Conservation (phyloP, 2,113 vertebrate species). For the Perca flavescens region DNA sequence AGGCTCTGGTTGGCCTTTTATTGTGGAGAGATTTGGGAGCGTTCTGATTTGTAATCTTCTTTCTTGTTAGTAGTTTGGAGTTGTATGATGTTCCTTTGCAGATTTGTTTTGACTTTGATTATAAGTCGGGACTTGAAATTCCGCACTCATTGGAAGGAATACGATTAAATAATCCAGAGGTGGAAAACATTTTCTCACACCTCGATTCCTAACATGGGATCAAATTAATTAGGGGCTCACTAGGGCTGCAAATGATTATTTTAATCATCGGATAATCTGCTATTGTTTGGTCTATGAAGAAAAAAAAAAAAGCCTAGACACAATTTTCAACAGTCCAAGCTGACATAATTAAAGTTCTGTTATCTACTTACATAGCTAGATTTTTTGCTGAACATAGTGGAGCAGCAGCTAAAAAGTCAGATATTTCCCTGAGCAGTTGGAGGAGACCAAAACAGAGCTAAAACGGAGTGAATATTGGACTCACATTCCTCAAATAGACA, state of each 20-base stretch:
- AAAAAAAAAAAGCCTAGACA: neutral
- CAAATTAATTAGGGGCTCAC: neutral
- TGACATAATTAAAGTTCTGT: neutral
- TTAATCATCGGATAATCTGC: no score
- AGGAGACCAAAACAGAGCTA: slow-evolving; percentile 8
- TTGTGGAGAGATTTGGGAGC: slow-evolving; percentile 17
- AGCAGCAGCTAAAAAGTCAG: neutral
- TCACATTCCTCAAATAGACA: neutral
- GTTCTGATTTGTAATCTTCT: neutral
- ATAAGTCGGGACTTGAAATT: neutral
- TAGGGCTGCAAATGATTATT: neutral
- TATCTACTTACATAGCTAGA: neutral
- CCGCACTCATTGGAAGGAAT: neutral
- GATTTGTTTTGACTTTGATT: neutral
- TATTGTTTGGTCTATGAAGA: neutral
- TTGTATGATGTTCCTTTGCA: neutral
- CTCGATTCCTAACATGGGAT: neutral
- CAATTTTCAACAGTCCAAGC: neutral
- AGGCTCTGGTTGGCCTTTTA: slow-evolving; percentile 10
- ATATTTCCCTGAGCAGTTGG: neutral
- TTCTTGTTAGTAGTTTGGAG: neutral
- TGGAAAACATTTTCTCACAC: slow-evolving; percentile 9
- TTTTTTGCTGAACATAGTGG: neutral
- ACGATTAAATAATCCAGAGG: neutral
- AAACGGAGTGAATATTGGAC: neutral